Percentiles rank a stretch among this genome's conserved stretches.
These are phyloP conservation scores for Chelon auratus DNA, from an alignment of 2,797 vertebrate genomes.

Conservation along the genomic window DNA sequence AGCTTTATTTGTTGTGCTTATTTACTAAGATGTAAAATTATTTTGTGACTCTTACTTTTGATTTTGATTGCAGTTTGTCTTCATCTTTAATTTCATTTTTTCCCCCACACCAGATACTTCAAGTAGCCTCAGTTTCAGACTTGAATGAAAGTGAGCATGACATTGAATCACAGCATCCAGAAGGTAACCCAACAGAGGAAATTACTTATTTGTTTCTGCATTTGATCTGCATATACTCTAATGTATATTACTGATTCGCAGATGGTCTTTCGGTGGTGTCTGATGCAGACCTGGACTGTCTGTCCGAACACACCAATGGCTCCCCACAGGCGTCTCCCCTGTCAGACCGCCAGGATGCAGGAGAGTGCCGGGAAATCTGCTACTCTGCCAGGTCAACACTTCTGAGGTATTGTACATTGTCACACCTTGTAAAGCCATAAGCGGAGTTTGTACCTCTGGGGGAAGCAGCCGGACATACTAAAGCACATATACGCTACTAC, in stretches of 20 bases:
- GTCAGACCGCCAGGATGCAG: constrained; percentile 54
- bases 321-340: constrained; percentile 48
- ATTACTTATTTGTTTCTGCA: background rate
- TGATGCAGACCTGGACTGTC: constrained; percentile 73
- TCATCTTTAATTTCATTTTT: background rate
- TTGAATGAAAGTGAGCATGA: constrained; percentile 83
- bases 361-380: constrained; percentile 58
- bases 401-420: constrained; percentile 86
- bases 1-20: too few relatives aligned
- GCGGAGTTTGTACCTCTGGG: too few relatives aligned
- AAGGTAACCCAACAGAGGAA: constrained; percentile 61
- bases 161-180: constrained; percentile 63
- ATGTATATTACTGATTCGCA: constrained; percentile 51
- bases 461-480: too few relatives aligned
- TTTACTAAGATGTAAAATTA: background rate
- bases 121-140: constrained; percentile 93
- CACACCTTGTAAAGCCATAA: background rate
- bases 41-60: background rate
- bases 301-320: constrained; percentile 72
- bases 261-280: constrained; percentile 78
- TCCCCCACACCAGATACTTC: constrained; percentile 86
- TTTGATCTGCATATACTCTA: background rate
- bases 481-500: too few relatives aligned
- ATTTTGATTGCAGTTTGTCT: background rate
- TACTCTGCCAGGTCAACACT: constrained; percentile 87